Conservation (phyloP, 2,797 vertebrate genomes). For the Tragopan temminckii region DNA sequence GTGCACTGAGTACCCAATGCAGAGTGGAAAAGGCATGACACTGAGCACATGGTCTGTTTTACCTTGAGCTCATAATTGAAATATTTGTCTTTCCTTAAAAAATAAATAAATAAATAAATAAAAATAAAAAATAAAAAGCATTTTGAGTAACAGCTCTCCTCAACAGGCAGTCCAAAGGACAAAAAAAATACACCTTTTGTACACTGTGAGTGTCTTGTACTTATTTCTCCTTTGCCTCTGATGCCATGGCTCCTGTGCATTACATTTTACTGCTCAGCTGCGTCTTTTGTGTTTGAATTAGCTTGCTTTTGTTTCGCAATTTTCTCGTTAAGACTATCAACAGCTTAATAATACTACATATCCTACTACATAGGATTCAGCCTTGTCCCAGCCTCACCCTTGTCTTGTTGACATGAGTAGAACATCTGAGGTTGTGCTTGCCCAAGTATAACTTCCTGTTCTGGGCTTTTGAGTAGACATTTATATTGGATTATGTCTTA, state of each 20-base stretch:
- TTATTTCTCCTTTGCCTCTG: background rate
- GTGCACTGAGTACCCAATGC: fast-evolving
- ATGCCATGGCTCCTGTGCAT: background rate
- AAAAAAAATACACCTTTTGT: background rate
- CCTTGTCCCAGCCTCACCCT: background rate
- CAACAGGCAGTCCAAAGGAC: fast-evolving
- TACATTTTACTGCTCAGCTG: background rate
- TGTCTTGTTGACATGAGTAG: background rate
- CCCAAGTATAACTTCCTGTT: background rate
- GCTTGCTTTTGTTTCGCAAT: background rate
- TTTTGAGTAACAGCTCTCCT: background rate
- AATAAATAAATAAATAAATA: too few relatives aligned
- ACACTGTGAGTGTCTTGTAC: background rate
- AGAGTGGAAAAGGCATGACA: background rate
- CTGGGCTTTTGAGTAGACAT: background rate
- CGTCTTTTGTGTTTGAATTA: background rate
- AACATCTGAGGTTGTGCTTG: background rate
- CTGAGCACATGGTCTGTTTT: background rate
- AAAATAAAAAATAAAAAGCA: too few relatives aligned
- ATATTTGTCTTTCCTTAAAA: background rate
- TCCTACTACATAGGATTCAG: background rate
- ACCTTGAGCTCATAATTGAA: background rate
- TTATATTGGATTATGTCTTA: background rate
- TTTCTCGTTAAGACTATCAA: background rate
- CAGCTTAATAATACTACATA: background rate